Base-by-base conservation (phyloP, 2,888 invertebrate species). In the Limnephilus lunatus region DNA sequence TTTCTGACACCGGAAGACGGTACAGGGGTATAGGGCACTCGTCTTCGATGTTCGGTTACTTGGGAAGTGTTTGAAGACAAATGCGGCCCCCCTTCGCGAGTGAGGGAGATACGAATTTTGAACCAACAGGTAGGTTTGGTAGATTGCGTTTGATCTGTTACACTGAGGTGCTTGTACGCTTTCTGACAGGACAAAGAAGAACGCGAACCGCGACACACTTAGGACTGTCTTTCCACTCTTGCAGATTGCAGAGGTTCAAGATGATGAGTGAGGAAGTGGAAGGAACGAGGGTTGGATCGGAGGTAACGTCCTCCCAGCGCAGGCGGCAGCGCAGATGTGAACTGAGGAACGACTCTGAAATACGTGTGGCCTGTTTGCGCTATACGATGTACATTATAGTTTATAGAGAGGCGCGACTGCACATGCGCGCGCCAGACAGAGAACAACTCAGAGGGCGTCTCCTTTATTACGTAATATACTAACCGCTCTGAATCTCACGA, bases 401-500 rank as follows among this genome's bases (percentile, higher is more conserved):
- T n/a, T 81, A 30, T 81, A 31, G 30, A 68, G 68, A 68, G 53
- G 68, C 68, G 68, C 53, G 53, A 68, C 68, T 25, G 25, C 82
- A 32, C 83, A 32, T 83, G 83, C 83, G 83, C 83, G 31, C 19
- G 83, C 83, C 35, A 2, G 83, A 83, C 32, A 83, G 83, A 83
- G 83, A 83, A 19, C 35, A 83, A n/a, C 83, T 35, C 83, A 39
- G 82, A 32, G 83, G 39, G 39, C 30, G 86, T 86, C 86, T 86
- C 86, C 86, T 39, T 48, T 86, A n/a, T 86, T 86, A 86, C 86
- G 86, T 48, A 86, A 86, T 44, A 30, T 32, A n/a, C 39, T 48
- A 15, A 48, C 39, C 39, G 86, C 86, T 35, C 25, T 25, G 1
- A 9, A 68, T n/a, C 86, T 39, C 39, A 44, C 86, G 39, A 86